These are phyloP conservation scores for Pipistrellus nathusii DNA, from an alignment of 2,797 vertebrate species.

Conservation along the genomic window DNA sequence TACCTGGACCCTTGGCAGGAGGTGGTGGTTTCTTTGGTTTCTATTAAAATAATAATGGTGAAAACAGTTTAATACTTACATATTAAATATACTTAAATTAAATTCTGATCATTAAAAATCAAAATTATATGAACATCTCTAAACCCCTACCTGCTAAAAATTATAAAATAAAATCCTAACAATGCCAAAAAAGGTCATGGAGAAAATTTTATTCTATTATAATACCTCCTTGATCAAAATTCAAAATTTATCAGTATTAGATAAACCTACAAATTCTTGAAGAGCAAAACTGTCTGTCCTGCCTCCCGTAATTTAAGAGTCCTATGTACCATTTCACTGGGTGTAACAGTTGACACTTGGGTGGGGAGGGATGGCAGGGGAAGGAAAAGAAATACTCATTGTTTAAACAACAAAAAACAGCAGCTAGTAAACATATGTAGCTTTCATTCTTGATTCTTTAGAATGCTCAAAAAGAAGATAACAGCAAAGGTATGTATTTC, in stretches of 20 bases:
- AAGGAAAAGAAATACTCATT: background rate
- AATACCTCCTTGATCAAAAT: conserved; percentile 50
- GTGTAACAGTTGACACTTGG: background rate
- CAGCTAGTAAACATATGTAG: background rate
- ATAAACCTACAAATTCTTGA: background rate
- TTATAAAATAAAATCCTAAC: conserved; percentile 43
- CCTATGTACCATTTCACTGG: background rate
- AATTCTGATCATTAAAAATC: conserved; percentile 17
- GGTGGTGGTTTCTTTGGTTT: conserved; percentile 96
- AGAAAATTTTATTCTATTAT: background rate
- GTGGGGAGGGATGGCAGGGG: background rate
- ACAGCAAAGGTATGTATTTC: conserved; percentile 34
- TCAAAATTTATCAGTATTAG: background rate
- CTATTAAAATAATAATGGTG: conserved; percentile 85
- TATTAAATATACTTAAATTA: conserved; percentile 11
- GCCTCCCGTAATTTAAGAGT: background rate
- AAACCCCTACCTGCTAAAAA: conserved; percentile 25
- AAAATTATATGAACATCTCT: conserved; percentile 41
- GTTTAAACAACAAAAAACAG: background rate
- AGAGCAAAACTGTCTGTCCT: background rate
- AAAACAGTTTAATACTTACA: conserved; percentile 30
- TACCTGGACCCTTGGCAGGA: conserved; percentile 94
- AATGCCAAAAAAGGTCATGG: background rate
- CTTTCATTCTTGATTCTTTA: conserved; percentile 22
- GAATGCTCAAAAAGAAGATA: background rate